phyloP scores from a whole-genome alignment of 2,113 vertebrate species.

The Leptocoma aspasia region DNA sequence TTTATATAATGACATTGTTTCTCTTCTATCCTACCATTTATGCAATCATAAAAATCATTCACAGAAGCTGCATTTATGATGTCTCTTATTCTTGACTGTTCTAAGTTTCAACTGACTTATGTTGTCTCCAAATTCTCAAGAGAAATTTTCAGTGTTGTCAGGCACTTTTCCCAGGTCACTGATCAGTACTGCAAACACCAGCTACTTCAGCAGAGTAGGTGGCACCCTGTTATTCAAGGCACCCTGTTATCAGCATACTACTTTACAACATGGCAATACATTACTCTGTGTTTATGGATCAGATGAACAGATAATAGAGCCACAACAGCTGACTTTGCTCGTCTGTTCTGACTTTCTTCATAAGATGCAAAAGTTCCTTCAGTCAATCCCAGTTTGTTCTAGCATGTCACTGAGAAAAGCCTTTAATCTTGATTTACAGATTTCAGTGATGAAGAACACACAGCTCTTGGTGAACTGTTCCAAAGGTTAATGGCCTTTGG shows the following conservation, averaged over 20 bases:
- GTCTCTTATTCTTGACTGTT: not conserved
- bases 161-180: not conserved
- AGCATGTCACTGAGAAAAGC: constrained; percentile 21
- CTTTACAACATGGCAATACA: not conserved
- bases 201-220: not conserved
- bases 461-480: constrained; percentile 37
- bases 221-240: not conserved
- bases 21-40: not conserved
- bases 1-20: not conserved
- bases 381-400: constrained; percentile 7
- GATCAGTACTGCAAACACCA: not conserved
- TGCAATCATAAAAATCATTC: not conserved
- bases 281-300: not conserved
- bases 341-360: not conserved
- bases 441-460: constrained; percentile 10
- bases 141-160: not conserved
- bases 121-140: not conserved
- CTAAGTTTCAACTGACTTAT: not conserved
- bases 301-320: not conserved
- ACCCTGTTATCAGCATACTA: not conserved
- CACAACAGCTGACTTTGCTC: not conserved
- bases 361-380: not conserved
- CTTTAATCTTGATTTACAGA: constrained; percentile 44
- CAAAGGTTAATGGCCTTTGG: constrained; percentile 58
- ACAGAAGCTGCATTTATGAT: not conserved